Conservation (phyloP, 2,888 invertebrate species). For the Tuta absoluta region DNA sequence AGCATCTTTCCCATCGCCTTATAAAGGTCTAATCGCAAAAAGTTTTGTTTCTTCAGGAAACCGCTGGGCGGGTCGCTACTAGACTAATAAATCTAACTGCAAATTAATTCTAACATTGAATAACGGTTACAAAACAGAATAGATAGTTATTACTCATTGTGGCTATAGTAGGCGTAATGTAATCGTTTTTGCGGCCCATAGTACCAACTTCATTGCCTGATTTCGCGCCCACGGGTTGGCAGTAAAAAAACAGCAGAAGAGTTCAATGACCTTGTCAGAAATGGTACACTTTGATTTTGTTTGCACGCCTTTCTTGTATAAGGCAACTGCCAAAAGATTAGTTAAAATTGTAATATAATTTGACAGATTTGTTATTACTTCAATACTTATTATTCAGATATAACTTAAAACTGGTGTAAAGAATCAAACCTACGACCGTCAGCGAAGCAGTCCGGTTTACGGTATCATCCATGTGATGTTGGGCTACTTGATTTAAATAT, state of each 20-base stretch:
- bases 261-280: not conserved
- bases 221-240: not conserved
- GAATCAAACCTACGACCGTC: no score
- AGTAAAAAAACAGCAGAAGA: slow-evolving; percentile 3
- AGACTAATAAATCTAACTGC: not conserved
- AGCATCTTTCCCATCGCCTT: no score
- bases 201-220: slow-evolving; percentile 1
- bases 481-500: no score
- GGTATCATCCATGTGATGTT: no score
- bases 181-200: not conserved
- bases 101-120: slow-evolving; percentile 8
- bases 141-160: not conserved
- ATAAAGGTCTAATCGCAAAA: no score
- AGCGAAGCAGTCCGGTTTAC: no score
- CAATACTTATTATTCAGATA: no score
- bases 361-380: no score
- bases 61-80: no score
- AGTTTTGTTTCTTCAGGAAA: no score
- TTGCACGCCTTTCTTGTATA: not conserved
- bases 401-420: no score
- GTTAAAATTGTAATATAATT: no score
- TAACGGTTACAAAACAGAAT: slow-evolving; percentile 1
- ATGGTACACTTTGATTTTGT: not conserved
- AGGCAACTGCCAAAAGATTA: not conserved
- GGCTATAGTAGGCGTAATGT: slow-evolving; percentile 2